Base-by-base conservation (phyloP, 2,797 vertebrate genomes). In the Halcyon leucocephala region DNA sequence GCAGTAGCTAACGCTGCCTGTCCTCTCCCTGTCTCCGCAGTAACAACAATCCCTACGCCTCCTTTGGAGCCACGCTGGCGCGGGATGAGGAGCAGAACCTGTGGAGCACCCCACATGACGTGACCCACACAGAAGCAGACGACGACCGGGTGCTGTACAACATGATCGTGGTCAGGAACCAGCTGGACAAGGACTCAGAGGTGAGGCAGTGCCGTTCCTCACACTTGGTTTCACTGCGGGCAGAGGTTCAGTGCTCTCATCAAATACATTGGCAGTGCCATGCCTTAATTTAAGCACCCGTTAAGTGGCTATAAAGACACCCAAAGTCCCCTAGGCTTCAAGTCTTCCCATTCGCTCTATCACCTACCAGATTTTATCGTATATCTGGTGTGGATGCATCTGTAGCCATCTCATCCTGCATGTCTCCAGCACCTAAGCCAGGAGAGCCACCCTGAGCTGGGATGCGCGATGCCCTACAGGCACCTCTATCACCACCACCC, bases 101-200 rank as follows among this genome's bases (percentile, higher is more conserved):
- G 16, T 98, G 95, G 97, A 98, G 96, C 39, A 97, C 91, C 25
- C 98, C 97, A 0, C 95, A 97, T 2, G 97, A 96, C 5, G 90
- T 96, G 89, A 98, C 97, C 48, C 97, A 98, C 93, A 97, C 97
- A 0, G 98, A 98, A 54, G 97, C 98, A 0, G 98, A 99, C 0
- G 98, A 99, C 0, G 99, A 99, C 95, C 95, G 97, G 51, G 97
- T 99, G 95, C 92, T 99, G 41, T 98, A 99, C 93, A 98, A 98
- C 78, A 98, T 99, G 88, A 99, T 99, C 31, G 98, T 97, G 83
- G 97, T 99, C 97, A 98, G 99, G 89, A 98, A 99, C 96, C 98
- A 99, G 97, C 97, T 98, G 67, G 98, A 99, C 94, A 98, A 98
- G 94, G 98, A 99, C 74, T 99, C 99, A 0, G 99, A 99, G 99